Evolutionary conservation across 2,888 invertebrate species (phyloP).

Genomic region (Nudaria mundana): DNA sequence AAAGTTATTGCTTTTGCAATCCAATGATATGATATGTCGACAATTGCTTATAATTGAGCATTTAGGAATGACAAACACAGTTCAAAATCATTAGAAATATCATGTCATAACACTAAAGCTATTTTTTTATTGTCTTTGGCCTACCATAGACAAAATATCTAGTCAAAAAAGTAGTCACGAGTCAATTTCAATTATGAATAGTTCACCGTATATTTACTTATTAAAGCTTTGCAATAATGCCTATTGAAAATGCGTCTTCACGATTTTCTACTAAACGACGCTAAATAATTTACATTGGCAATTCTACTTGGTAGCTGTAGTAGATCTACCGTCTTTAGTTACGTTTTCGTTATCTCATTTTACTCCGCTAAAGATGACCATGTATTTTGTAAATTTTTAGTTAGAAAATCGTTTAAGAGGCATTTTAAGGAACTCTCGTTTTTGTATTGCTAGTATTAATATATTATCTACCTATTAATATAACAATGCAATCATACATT

Average conservation of each 20-base stretch:
- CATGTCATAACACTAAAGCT: not conserved
- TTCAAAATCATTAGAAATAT: not conserved
- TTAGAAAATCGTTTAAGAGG: constrained; percentile 31
- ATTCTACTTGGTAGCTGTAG: constrained; percentile 55
- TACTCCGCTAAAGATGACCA: constrained; percentile 1
- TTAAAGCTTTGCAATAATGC: constrained; percentile 41
- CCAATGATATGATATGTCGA: constrained; percentile 21
- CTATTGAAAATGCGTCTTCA: constrained; percentile 42
- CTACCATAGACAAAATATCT: not conserved
- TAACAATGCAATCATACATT: not conserved
- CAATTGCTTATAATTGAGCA: constrained; percentile 45
- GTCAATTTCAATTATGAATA: constrained; percentile 6
- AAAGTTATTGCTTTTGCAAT: no score
- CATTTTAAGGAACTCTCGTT: constrained; percentile 47
- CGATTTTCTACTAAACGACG: constrained; percentile 38
- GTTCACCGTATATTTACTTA: constrained; percentile 13
- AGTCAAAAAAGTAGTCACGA: constrained; percentile 2
- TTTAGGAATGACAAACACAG: constrained; percentile 32
- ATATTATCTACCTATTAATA: not conserved
- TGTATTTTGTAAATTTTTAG: no score
- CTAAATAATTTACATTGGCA: constrained; percentile 54
- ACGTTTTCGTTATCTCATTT: constrained; percentile 45
- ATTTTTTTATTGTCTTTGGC: constrained; percentile 2
- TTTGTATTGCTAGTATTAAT: constrained; percentile 3
- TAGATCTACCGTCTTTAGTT: constrained; percentile 53